Evolutionary conservation across 1,140 invertebrate genomes (phyloP).

Genomic region (Hypothenemus hampei): DNA sequence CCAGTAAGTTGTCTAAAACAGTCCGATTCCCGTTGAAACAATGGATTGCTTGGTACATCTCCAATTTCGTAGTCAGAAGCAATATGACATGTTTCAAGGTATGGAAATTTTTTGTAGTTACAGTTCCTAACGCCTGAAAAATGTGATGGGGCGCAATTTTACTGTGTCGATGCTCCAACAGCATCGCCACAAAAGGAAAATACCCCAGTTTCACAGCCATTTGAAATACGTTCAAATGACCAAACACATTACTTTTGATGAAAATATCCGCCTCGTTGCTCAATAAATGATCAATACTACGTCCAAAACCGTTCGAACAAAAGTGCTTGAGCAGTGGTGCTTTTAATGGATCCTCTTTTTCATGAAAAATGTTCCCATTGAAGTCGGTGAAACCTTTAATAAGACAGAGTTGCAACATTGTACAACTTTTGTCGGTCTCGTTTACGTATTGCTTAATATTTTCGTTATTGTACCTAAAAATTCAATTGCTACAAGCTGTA

Average conservation of each 20-base stretch:
- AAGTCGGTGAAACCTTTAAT: constrained; percentile 19
- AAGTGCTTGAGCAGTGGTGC: constrained; percentile 26
- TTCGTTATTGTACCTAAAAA: constrained; percentile 26
- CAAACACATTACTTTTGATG: constrained; percentile 10
- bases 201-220: constrained; percentile 25
- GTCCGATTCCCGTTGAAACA: neutral
- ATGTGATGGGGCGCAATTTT: constrained; percentile 1
- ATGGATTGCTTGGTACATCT: neutral
- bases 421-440: constrained; percentile 13
- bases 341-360: constrained; percentile 24
- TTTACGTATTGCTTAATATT: constrained; percentile 20
- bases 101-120: neutral
- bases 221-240: constrained; percentile 11
- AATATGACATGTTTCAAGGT: constrained; percentile 12
- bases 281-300: constrained; percentile 25
- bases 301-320: constrained; percentile 20
- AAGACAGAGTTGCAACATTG: constrained; percentile 29
- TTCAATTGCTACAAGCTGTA: no score
- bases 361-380: no score
- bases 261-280: constrained; percentile 25
- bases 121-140: constrained; percentile 1
- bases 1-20: constrained; percentile 15
- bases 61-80: constrained; percentile 14
- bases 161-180: constrained; percentile 18
- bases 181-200: constrained; percentile 30